Percentiles rank a stretch among this genome's conserved stretches.
Evolutionary conservation across 2,888 invertebrate genomes (phyloP).

Genomic region (Cataglyphis livida): DNA sequence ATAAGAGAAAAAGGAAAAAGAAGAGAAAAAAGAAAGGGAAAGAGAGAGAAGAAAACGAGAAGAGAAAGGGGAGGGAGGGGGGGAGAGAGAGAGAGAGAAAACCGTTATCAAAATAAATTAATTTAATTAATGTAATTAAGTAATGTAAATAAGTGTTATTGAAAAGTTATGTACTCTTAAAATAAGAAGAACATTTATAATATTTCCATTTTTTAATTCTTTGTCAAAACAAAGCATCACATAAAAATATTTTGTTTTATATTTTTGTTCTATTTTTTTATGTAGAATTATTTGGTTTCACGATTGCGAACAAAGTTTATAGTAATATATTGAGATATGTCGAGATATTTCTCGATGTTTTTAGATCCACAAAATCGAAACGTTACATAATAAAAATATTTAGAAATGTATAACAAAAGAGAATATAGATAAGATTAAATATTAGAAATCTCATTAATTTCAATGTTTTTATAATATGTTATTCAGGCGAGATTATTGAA

Average conservation of each 20-base stretch:
- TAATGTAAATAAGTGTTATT: neutral
- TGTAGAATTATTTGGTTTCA: neutral
- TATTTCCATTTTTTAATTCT: neutral
- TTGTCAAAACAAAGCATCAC: neutral
- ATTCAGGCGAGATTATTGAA: too few species aligned
- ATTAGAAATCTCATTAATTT: too few species aligned
- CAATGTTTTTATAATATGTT: too few species aligned
- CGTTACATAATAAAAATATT: neutral
- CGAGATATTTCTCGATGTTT: neutral
- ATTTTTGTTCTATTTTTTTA: neutral
- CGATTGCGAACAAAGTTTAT: neutral
- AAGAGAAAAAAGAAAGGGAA: neutral
- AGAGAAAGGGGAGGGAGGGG: neutral
- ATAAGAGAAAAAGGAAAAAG: neutral
- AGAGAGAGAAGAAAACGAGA: neutral
- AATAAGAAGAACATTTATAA: neutral
- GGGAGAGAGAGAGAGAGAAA: neutral
- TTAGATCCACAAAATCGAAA: neutral
- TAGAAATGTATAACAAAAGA: neutral
- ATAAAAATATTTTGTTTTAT: neutral
- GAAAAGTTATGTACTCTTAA: neutral
- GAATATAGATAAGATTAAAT: neutral
- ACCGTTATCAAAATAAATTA: neutral
- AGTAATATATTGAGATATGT: neutral
- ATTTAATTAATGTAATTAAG: neutral